Percentiles rank a stretch among this genome's conserved stretches.
phyloP scores from a whole-genome alignment of 2,113 vertebrate species.

The Saccopteryx leptura region DNA sequence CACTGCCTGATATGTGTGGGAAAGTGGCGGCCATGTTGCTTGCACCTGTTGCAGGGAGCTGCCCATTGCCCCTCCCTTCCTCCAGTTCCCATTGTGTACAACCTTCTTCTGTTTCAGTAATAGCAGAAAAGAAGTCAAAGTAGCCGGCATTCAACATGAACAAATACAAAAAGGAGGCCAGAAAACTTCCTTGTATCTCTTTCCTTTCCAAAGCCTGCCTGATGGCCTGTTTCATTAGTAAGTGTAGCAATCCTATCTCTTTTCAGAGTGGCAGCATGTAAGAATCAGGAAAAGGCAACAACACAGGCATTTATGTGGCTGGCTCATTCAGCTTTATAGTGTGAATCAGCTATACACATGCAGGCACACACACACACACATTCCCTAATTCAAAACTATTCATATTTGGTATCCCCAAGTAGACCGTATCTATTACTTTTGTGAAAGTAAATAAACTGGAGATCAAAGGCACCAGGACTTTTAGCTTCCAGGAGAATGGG shows the following conservation, averaged over 20 bases:
- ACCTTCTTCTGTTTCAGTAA: slow-evolving; percentile 88
- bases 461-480: slow-evolving; percentile 74
- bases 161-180: slow-evolving; percentile 45
- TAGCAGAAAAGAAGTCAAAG: slow-evolving; percentile 72
- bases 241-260: slow-evolving; percentile 60
- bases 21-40: slow-evolving; percentile 86
- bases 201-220: slow-evolving; percentile 32
- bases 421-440: slow-evolving; percentile 64
- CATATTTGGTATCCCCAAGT: slow-evolving; percentile 47
- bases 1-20: slow-evolving; percentile 94
- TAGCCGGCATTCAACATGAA: slow-evolving; percentile 40
- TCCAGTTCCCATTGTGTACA: slow-evolving; percentile 86
- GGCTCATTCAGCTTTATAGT: neutral
- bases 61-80: slow-evolving; percentile 81
- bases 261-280: slow-evolving; percentile 52
- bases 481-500: slow-evolving; percentile 58
- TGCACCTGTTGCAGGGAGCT: slow-evolving; percentile 89
- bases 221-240: slow-evolving; percentile 56
- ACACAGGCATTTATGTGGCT: slow-evolving; percentile 48
- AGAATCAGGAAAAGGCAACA: slow-evolving; percentile 55
- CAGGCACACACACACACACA: neutral
- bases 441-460: slow-evolving; percentile 52
- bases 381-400: slow-evolving; percentile 52
- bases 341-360: neutral
- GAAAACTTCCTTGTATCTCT: slow-evolving; percentile 28